Evolutionary conservation across 1,140 invertebrate species (phyloP), one percentile per base, ranked within the genome.

Genomic region (Drosophila sturtevanti): DNA sequence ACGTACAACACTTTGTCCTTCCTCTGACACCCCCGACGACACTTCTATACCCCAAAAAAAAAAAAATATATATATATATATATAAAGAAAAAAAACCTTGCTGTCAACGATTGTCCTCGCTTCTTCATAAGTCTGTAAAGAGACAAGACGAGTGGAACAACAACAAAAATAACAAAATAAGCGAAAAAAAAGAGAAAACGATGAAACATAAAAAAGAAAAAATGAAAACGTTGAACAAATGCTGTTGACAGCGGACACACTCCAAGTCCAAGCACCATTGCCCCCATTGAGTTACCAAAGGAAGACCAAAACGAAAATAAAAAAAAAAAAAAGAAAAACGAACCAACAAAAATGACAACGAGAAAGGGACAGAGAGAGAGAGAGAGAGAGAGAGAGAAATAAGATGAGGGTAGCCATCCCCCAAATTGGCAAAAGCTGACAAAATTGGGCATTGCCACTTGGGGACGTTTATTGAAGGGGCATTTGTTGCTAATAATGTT

Each of bases 401-500:
- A 63, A 86, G 84, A 82, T 68, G 69, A 82, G 76, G 84, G 79
- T 87, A 68, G 64, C 55, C 41, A 48, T 7, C 64, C 27, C 24
- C 54, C 68, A 89, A 87, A 81, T 87, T 81, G 82, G 70, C 75
- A 68, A 72, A 48, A 79, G 75, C 79, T 79, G 75, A 60, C 81
- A 68, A 73, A 79, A 82, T 84, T 87, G 76, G 73, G 68, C 72
- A 68, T 18, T 16, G 61, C 44, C 61, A 38, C 24, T 51, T 35
- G 61, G 24, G 72, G 27, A 56, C 72, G 77, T 76, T 79, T 73
- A 73, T 77, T 22, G 34, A 62, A 22, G 54, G 71, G 63, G 60
- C 73, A 84, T 89, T 89, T 84, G 84, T 79, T 77, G 80, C 77
- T 89, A 89, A 89, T 89, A 89, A 84, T 89, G 85, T 72, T 75